These are phyloP conservation scores for Megalurothrips usitatus DNA, from an alignment of 2,888 invertebrate species.

Conservation along the genomic window DNA sequence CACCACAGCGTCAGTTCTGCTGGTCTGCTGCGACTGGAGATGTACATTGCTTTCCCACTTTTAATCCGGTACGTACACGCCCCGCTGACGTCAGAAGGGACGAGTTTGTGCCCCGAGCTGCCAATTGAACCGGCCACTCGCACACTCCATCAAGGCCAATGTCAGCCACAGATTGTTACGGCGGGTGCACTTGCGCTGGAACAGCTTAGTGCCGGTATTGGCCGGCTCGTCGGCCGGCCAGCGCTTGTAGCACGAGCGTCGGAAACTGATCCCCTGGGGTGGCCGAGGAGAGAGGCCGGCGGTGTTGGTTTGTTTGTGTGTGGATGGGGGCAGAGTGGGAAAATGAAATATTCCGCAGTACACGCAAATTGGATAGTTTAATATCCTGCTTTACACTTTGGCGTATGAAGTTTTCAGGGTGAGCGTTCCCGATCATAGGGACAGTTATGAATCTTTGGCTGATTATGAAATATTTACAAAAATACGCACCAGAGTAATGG, in stretches of 20 bases:
- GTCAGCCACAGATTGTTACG: not conserved
- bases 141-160: not conserved
- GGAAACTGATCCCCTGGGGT: not conserved
- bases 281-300: not conserved
- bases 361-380: not conserved
- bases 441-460: slow-evolving; percentile 2
- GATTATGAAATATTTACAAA: not conserved
- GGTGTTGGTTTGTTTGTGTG: not conserved
- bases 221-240: not conserved
- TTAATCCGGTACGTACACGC: not conserved
- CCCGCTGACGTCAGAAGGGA: not conserved
- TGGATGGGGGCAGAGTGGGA: not conserved
- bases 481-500: not conserved
- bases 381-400: not conserved
- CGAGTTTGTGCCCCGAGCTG: not conserved
- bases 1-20: not conserved
- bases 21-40: not conserved
- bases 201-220: not conserved
- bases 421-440: not conserved
- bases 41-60: not conserved
- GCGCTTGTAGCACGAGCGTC: not conserved
- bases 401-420: not conserved
- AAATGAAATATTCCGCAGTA: not conserved
- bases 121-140: not conserved
- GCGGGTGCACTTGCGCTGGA: not conserved